Conservation (phyloP, 1,140 invertebrate species). For the Chironomus tepperi region DNA sequence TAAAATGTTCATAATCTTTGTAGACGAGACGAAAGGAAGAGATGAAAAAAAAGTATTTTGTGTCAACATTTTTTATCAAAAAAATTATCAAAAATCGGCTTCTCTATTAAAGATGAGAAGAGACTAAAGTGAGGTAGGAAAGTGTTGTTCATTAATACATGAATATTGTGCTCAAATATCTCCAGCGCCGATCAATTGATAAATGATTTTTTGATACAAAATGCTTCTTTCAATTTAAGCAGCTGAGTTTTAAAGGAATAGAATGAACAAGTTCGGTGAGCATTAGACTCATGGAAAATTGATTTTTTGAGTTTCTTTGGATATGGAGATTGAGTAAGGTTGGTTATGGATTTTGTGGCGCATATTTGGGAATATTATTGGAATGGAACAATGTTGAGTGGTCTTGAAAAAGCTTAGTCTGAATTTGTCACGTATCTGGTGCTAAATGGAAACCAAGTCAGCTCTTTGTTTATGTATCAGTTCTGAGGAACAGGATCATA, state of each 20-base stretch:
- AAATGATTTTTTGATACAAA: slow-evolving; percentile 3
- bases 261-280: not conserved
- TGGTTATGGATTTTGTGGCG: no score
- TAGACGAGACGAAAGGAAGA: not conserved
- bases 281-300: not conserved
- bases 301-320: no score
- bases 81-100: slow-evolving; percentile 13
- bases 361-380: no score
- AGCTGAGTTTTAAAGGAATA: not conserved
- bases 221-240: no score
- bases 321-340: no score
- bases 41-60: not conserved
- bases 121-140: not conserved
- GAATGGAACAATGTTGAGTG: no score
- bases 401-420: no score
- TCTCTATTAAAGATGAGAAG: not conserved
- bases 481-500: no score
- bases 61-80: not conserved
- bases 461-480: no score
- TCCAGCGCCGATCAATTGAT: not conserved
- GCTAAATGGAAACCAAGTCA: no score
- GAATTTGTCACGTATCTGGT: no score
- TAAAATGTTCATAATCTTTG: not conserved
- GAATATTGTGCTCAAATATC: no score
- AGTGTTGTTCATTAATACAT: not conserved